Percentiles rank a stretch among this genome's conserved stretches.
These are phyloP conservation scores for Coecobrya sp. DNA, from an alignment of 2,888 invertebrate genomes.

Conservation along the genomic window DNA sequence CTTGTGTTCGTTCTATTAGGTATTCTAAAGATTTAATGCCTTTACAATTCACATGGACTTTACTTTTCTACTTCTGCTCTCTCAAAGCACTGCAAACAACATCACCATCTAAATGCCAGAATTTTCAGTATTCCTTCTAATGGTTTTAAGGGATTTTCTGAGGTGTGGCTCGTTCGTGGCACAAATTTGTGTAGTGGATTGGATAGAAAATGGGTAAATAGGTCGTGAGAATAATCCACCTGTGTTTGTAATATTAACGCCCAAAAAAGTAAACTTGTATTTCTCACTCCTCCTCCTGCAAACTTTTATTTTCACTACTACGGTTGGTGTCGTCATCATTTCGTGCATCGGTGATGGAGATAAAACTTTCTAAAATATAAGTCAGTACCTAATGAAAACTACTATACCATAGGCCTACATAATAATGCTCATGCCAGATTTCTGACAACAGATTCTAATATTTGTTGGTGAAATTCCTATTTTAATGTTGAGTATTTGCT, in stretches of 20 bases:
- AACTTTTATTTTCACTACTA: not conserved
- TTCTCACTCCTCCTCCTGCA: not conserved
- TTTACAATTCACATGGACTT: not conserved
- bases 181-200: constrained; percentile 43
- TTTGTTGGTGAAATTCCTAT: too few relatives aligned
- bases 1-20: not conserved
- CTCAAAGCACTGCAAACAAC: not conserved
- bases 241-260: constrained; percentile 66
- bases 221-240: constrained; percentile 83
- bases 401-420: too few relatives aligned
- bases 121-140: constrained; percentile 37
- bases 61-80: not conserved
- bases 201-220: constrained; percentile 82
- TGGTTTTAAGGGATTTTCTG: constrained; percentile 65
- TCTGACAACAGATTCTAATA: too few relatives aligned
- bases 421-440: too few relatives aligned
- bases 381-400: not conserved
- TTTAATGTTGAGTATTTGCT: too few relatives aligned
- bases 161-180: constrained; percentile 55
- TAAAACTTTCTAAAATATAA: not conserved
- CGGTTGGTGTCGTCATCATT: not conserved
- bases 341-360: not conserved
- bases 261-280: constrained; percentile 47
- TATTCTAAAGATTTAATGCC: constrained; percentile 24
- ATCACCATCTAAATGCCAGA: not conserved